phyloP scores from a whole-genome alignment of 2,888 invertebrate genomes.

The Drosophila melanosoma region DNA sequence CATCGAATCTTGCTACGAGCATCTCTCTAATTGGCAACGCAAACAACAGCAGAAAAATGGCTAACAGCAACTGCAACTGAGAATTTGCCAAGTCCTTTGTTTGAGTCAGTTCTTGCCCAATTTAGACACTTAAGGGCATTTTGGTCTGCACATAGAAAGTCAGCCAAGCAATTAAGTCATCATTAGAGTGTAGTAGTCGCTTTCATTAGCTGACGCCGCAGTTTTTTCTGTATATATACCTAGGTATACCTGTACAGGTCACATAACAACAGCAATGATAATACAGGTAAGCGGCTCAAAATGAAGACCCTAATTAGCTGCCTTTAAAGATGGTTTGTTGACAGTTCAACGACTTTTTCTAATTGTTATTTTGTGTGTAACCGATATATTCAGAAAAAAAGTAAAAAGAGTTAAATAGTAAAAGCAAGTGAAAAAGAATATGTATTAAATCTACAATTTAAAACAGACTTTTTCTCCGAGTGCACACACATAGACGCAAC shows the following conservation, averaged over 20 bases:
- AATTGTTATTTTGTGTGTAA: conserved; percentile 58
- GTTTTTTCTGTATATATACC: conserved; percentile 2
- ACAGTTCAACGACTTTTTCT: conserved; percentile 53
- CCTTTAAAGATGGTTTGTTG: conserved; percentile 46
- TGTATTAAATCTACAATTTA: too few relatives aligned
- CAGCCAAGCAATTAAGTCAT: conserved; percentile 67
- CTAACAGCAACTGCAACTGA: conserved; percentile 25
- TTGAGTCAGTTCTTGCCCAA: conserved; percentile 53
- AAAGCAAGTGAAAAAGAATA: not conserved
- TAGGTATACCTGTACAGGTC: conserved; percentile 25
- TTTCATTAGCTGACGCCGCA: conserved; percentile 70
- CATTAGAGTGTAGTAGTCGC: conserved; percentile 70
- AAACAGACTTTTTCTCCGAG: not conserved
- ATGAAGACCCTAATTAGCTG: not conserved
- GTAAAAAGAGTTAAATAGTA: not conserved
- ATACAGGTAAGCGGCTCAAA: conserved; percentile 39
- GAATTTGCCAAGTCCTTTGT: conserved; percentile 49
- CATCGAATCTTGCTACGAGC: conserved; percentile 44
- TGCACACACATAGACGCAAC: conserved; percentile 17
- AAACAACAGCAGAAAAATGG: conserved; percentile 9
- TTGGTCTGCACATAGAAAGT: conserved; percentile 20
- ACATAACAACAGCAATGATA: conserved; percentile 18
- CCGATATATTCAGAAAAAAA: conserved; percentile 4
- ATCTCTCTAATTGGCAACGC: conserved; percentile 66
- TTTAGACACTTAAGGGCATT: conserved; percentile 14